Percentiles rank a stretch among this genome's conserved stretches.
Conservation (phyloP, 1,140 invertebrate genomes). For the Charaxes varanes region DNA sequence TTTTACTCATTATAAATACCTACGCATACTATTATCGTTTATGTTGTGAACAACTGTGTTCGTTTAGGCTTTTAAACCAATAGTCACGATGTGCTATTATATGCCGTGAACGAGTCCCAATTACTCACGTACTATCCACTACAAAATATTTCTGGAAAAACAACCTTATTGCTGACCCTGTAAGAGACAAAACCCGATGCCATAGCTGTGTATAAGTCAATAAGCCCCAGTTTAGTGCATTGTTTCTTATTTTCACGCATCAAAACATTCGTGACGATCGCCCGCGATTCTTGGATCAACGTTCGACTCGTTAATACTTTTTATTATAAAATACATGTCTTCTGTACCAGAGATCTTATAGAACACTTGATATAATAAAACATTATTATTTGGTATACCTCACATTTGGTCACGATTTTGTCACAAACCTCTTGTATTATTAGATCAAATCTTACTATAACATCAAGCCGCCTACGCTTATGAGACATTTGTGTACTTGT, state of each 20-base stretch:
- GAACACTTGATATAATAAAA: too few species aligned
- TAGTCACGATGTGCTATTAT: constrained; percentile 17
- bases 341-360: too few species aligned
- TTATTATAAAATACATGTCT: too few species aligned
- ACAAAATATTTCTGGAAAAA: neutral
- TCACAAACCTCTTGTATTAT: too few species aligned
- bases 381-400: too few species aligned
- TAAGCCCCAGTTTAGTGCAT: constrained; percentile 9
- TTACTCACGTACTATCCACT: constrained; percentile 8
- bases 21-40: constrained; percentile 1
- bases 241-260: constrained; percentile 20
- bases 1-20: neutral
- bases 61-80: constrained; percentile 15
- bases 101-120: constrained; percentile 10
- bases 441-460: too few species aligned
- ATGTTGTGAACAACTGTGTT: neutral
- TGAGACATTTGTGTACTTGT: too few species aligned
- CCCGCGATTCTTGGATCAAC: constrained; percentile 2
- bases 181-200: neutral
- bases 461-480: too few species aligned
- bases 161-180: neutral
- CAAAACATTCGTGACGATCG: constrained; percentile 9
- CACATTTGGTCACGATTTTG: too few species aligned
- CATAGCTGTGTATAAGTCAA: constrained; percentile 7
- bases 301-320: too few species aligned